Evolutionary conservation across 2,113 vertebrate genomes (phyloP).

Genomic region (Arizona elegans): DNA sequence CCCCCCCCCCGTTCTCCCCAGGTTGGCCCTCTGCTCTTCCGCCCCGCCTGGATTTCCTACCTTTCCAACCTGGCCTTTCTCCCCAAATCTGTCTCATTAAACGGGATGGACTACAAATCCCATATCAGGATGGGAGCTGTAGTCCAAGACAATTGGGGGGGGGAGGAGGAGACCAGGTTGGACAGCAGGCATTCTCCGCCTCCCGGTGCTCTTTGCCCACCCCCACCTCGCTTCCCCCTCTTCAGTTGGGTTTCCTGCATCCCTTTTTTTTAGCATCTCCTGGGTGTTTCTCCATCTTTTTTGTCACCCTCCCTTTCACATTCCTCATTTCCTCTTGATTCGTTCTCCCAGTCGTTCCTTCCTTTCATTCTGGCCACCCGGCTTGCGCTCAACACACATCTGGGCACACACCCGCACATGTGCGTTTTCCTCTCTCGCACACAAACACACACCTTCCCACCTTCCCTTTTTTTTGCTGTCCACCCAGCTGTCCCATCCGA

Average conservation of each 20-base stretch:
- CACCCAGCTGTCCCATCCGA: neutral
- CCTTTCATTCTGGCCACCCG: neutral
- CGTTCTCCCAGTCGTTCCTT: neutral
- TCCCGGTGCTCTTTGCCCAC: neutral
- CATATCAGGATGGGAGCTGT: neutral
- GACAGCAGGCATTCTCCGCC: neutral
- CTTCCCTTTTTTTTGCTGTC: neutral
- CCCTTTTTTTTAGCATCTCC: neutral
- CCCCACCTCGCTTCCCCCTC: neutral
- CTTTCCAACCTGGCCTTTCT: neutral
- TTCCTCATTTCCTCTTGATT: neutral
- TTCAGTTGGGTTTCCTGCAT: neutral
- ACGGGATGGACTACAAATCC: neutral
- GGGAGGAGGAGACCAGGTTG: neutral
- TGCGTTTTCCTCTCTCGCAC: neutral
- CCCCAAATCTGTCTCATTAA: neutral
- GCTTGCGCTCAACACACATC: neutral
- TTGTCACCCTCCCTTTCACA: neutral
- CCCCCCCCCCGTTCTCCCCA: neutral
- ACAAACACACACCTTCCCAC: neutral
- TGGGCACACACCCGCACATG: neutral
- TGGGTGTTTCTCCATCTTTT: neutral
- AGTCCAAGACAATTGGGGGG: neutral
- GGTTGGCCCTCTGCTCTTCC: neutral
- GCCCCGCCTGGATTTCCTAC: neutral